phyloP scores from a whole-genome alignment of 2,113 vertebrate species.

The Melanocharis versteri region DNA sequence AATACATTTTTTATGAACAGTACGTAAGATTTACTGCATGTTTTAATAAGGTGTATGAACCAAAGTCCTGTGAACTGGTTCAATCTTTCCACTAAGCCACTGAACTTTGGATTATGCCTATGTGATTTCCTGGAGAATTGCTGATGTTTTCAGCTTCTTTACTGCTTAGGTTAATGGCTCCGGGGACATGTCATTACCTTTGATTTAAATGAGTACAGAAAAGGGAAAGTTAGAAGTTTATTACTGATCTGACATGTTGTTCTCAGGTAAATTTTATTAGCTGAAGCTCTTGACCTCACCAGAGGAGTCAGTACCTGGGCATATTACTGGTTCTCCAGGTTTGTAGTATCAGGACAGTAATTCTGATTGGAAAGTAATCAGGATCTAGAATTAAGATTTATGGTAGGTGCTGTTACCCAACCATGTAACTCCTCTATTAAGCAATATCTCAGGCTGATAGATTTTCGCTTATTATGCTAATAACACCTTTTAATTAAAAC shows the following conservation, averaged over 20 bases:
- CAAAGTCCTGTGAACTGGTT: neutral
- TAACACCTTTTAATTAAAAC: slow-evolving; percentile 8
- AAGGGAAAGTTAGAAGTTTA: neutral
- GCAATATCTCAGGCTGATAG: neutral
- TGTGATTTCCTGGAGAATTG: neutral
- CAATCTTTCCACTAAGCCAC: neutral
- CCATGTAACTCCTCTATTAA: neutral
- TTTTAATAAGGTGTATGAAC: neutral
- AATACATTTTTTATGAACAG: neutral
- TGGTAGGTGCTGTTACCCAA: neutral
- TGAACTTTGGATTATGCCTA: neutral
- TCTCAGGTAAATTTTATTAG: neutral
- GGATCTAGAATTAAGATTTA: neutral
- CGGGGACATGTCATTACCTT: neutral
- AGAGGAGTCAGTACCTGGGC: neutral
- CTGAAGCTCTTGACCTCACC: neutral
- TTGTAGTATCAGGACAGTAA: neutral
- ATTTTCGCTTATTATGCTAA: neutral
- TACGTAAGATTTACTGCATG: neutral
- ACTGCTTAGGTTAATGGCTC: neutral
- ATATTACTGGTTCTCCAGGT: neutral
- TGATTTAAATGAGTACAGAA: neutral
- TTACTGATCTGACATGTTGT: neutral
- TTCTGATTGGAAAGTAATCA: neutral
- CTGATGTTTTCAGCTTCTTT: neutral